Conservation (phyloP, 2,888 invertebrate genomes). For the Linyphia triangularis region DNA sequence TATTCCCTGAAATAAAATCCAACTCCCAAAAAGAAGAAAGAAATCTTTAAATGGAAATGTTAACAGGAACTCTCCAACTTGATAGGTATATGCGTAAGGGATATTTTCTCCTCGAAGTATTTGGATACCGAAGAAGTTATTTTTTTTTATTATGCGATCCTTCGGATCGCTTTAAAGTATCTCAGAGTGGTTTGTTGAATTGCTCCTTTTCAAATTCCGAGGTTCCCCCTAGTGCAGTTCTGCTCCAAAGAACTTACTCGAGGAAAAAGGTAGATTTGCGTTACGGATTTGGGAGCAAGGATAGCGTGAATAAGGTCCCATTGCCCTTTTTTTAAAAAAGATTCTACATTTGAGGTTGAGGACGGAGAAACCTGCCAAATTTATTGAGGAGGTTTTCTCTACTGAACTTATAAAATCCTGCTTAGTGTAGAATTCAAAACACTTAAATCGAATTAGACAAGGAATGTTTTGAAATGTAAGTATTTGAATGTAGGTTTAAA, state of each 20-base stretch:
- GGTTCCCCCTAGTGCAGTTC: not conserved
- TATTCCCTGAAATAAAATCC: not conserved
- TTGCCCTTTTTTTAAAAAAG: not conserved
- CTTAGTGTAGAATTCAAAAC: too few species aligned
- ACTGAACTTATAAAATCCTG: too few species aligned
- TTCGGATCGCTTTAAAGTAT: conserved; percentile 12
- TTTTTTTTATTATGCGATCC: not conserved
- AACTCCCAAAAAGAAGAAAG: not conserved
- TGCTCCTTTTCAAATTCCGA: not conserved
- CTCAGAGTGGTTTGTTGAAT: conserved; percentile 59
- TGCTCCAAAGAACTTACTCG: too few species aligned
- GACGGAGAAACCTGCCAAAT: not conserved
- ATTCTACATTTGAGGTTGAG: not conserved
- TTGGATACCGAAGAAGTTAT: not conserved
- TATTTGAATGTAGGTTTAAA: too few species aligned
- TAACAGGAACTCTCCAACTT: conserved; percentile 27
- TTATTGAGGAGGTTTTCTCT: not conserved
- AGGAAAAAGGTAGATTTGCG: conserved; percentile 6
- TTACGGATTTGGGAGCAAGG: conserved; percentile 13
- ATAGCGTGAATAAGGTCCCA: not conserved
- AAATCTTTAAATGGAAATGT: not conserved
- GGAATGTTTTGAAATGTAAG: too few species aligned
- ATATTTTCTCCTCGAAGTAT: not conserved
- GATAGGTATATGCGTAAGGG: not conserved
- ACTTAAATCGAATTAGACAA: too few species aligned